A percentile compares a stretch with the other conserved stretches of the same genome.
Evolutionary conservation across 2,113 vertebrate genomes (phyloP).

Genomic region (Taurulus bubalis): DNA sequence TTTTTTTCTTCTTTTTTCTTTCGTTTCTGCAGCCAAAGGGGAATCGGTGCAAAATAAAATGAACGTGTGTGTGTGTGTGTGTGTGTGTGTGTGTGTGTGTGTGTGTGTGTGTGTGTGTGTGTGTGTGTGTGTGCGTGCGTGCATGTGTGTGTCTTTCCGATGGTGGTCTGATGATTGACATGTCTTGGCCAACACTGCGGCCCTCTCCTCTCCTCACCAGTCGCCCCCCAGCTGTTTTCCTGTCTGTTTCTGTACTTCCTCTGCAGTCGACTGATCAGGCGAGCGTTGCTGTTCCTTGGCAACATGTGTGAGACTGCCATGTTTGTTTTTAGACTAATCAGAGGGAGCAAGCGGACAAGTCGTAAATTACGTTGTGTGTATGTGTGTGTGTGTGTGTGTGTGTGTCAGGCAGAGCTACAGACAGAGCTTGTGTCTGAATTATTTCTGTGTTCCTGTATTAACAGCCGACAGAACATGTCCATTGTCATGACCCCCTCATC

Average conservation of each 20-base stretch:
- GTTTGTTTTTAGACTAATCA: conserved; percentile 68
- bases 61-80: neutral
- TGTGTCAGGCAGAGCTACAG: conserved; percentile 14
- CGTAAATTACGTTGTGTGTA: conserved; percentile 7
- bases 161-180: conserved; percentile 24
- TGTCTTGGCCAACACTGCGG: neutral
- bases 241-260: conserved; percentile 25
- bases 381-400: conserved; percentile 1
- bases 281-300: conserved; percentile 82
- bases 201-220: neutral
- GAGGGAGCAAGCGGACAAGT: conserved; percentile 30
- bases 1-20: neutral
- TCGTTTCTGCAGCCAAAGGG: neutral
- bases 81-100: neutral
- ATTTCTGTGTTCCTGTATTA: conserved; percentile 7
- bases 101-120: neutral
- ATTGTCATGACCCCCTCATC: too few relatives aligned
- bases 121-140: neutral
- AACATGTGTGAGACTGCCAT: conserved; percentile 77
- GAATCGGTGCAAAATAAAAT: neutral
- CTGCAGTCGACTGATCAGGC: conserved; percentile 52
- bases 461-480: neutral
- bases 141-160: conserved; percentile 2
- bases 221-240: conserved; percentile 14
- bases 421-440: neutral